Evolutionary conservation across 1,140 invertebrate species (phyloP).

Genomic region (Drosophila dunni): DNA sequence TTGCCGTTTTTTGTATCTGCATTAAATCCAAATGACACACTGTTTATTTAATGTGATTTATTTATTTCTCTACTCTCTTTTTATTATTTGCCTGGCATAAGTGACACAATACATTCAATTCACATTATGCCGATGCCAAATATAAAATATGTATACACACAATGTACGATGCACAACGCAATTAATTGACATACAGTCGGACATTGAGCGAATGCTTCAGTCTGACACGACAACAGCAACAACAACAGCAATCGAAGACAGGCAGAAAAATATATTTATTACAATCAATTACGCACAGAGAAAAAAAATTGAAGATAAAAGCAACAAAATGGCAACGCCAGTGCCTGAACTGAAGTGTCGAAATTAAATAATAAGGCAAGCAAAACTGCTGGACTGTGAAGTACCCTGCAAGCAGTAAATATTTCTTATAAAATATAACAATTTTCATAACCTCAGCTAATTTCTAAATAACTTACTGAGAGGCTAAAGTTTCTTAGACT

Average conservation of each 20-base stretch:
- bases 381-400: background rate
- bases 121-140: conserved; percentile 29
- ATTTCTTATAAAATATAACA: background rate
- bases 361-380: background rate
- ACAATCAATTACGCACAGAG: conserved; percentile 55
- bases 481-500: too few relatives aligned
- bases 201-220: conserved; percentile 8
- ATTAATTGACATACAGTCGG: conserved; percentile 42
- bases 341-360: conserved; percentile 27
- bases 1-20: background rate
- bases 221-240: background rate
- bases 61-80: background rate
- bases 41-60: conserved; percentile 7
- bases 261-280: conserved; percentile 50
- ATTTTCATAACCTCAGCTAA: too few relatives aligned
- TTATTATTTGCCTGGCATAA: background rate
- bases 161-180: conserved; percentile 32
- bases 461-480: too few relatives aligned
- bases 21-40: background rate
- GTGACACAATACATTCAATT: conserved; percentile 38
- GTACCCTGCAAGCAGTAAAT: conserved; percentile 3
- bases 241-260: conserved; percentile 31
- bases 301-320: conserved; percentile 22
- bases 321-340: conserved; percentile 23
- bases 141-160: conserved; percentile 4